Base-by-base conservation (phyloP, 2,113 vertebrate species). In the Pyxicephalus adspersus region DNA sequence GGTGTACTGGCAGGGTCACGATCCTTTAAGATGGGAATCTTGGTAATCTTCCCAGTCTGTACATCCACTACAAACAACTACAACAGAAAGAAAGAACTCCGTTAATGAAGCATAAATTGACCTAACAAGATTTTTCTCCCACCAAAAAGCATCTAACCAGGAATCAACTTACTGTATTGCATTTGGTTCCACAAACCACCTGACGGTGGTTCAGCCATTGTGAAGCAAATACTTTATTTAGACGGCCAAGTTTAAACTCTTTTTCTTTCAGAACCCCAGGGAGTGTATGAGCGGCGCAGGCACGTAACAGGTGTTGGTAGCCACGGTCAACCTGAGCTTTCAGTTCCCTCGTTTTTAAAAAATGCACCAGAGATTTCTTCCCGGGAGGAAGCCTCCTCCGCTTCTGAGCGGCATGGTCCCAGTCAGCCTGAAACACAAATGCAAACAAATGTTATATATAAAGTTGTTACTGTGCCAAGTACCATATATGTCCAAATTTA, bases 221-320 rank as follows among this genome's bases (percentile, higher is more conserved):
- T 38, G 98, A 99, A 0, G 98, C 98, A 84, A 99, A 99, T 79
- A 99, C 98, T 90, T 99, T 99, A 87, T 99, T 99, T 54, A 99
- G 95, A 18, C 95, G 92, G 68, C 96, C 97, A 0, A 99, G 94
- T 20, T 96, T 94, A 86, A 98, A 98, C 85, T 99, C 96, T 84
- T 92, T 93, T 86, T 99, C 98, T 64, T 92, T 94, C 38, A 99
- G 92, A 76, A 99, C 94, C 80, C 93, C 89, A 1, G 98, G 98
- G 70, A 99, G 94, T 51, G 95, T 92, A 64, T 96, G 94, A 6
- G 98, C 97, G 2, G 97, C 95, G 1, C 96, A 96, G 45, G 95
- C 94, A 0, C 94, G 94, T 77, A 99, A 86, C 84, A 96, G 85
- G 28, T 88, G 89, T 77, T 94, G 92, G 77, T 97, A 95, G 83